A percentile compares a stretch with the other conserved stretches of the same genome.
Conservation (phyloP, 92 coral and sea anemone species). For the Diadumene lineata region DNA sequence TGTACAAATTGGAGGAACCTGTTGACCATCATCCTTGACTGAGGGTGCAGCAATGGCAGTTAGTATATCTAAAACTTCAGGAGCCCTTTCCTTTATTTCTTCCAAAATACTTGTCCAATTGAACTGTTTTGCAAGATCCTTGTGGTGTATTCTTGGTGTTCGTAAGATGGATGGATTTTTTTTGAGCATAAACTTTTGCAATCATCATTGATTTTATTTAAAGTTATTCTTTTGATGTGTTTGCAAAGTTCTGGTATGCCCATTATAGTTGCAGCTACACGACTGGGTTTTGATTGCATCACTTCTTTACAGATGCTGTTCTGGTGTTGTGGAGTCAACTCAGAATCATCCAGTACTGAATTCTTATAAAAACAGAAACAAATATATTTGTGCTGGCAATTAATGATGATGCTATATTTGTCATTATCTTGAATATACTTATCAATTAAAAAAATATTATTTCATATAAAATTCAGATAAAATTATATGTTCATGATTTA, state of each 20-base stretch:
- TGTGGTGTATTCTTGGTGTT: slow-evolving; percentile 9
- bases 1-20: slow-evolving; percentile 37
- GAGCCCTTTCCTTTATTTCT: slow-evolving; percentile 63
- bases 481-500: background rate
- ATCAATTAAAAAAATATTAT: too few relatives aligned
- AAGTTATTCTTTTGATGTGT: slow-evolving; percentile 16
- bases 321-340: background rate
- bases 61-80: slow-evolving; percentile 47
- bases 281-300: slow-evolving; percentile 1
- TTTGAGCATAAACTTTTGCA: slow-evolving; percentile 25
- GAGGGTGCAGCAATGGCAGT: slow-evolving; percentile 38
- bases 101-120: slow-evolving; percentile 37
- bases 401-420: background rate
- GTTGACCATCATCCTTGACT: slow-evolving; percentile 25
- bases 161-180: slow-evolving; percentile 47
- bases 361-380: background rate
- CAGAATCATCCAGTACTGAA: background rate
- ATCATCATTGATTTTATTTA: slow-evolving; percentile 25
- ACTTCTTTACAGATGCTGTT: background rate
- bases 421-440: background rate
- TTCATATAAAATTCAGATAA: background rate
- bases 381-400: background rate
- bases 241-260: slow-evolving; percentile 21
- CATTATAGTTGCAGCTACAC: slow-evolving; percentile 19
- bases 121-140: slow-evolving; percentile 9